Evolutionary conservation across 1,140 invertebrate species (phyloP), one percentile per base, ranked within the genome.

Genomic region (Rhopalosiphum padi): DNA sequence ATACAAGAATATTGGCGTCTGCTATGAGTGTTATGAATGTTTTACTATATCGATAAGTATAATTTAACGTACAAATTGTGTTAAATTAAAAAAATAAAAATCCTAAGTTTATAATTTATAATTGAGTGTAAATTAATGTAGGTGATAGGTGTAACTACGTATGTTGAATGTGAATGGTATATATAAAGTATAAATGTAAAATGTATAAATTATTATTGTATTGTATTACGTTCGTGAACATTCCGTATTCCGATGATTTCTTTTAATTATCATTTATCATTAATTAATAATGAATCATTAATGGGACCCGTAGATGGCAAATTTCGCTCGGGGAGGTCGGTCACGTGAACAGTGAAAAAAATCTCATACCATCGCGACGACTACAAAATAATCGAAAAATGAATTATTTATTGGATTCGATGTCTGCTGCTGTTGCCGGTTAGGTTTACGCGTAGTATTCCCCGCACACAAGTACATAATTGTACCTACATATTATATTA

Each of bases 381-480:
- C n/a, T 1, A 6, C 22, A 23, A 83, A 85, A 85, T 41, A 85
- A 43, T 43, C 23, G 60, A 21, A 85, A 85, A 85, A 85, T 85
- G 83, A 85, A 85, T 85, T 85, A 85, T 85, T 85, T 85, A 85
- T 85, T 30, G 35, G 30, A 85, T 85, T 43, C 41, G 3, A 43
- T 43, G 77, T 35, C 83, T 85, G 37, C 41, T 25, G 23, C 83
- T 15, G 46, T 46, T 46, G 35, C 82, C 23, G 82, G n/a, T 41
- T 3, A 41, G n/a, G 60, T 35, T 30, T 43, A 41, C 82, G 37
- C 23, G 18, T 37, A 43, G 41, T 43, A 43, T 43, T 85, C 37
- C 23, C 23, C 23, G 2, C 37, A 43, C 9, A 85, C 22, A 37
- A 2, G 35, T 83, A 83, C n/a, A 68, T 82, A 51, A 37, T 22